Evolutionary conservation across 2,113 vertebrate genomes (phyloP), one percentile per base, ranked within the genome.

Genomic region (Jacana jacana): DNA sequence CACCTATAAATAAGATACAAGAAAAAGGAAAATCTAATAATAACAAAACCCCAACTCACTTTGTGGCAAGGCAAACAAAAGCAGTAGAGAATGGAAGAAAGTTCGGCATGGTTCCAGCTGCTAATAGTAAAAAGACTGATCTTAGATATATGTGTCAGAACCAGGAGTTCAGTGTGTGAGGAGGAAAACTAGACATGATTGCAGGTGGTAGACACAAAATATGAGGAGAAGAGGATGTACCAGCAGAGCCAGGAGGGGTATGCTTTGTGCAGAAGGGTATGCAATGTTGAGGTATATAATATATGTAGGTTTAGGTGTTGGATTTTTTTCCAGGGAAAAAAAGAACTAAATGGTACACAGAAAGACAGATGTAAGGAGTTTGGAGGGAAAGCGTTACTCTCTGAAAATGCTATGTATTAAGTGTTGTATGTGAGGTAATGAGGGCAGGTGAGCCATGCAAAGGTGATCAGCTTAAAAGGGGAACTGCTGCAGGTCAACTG

Each of bases 11-110:
- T 60, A 71, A 48, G 61, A 48, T 30, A 11, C 16, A 70, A 64
- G 28, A 54, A 86, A 66, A 89, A 85, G 10, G 28, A 46, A 89
- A 77, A 73, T 14, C 4, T 52, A 85, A 33, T 40, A 51, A 35
- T 4, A 37, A 5, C 39, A 44, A n/a, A 46, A 31, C 6, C 18
- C 18, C 9, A 65, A 5, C 25, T 82, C 55, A 6, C 22, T 83
- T 77, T 83, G n/a, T 64, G 64, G 39, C n/a, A 87, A 83, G 19
- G 55, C 58, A 91, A 83, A 93, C 86, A 95, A 96, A 95, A 93
- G 95, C 72, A 89, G 75, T 13, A 91, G 40, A 86, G 86, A 93
- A 86, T 64, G 55, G 73, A 51, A 81, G 52, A 35, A 66, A 84
- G 28, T 77, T 85, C 57, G 19, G 78, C 82, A 71, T 37, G 86